phyloP scores from a whole-genome alignment of 2,888 invertebrate species.

The Aphrophora alni region DNA sequence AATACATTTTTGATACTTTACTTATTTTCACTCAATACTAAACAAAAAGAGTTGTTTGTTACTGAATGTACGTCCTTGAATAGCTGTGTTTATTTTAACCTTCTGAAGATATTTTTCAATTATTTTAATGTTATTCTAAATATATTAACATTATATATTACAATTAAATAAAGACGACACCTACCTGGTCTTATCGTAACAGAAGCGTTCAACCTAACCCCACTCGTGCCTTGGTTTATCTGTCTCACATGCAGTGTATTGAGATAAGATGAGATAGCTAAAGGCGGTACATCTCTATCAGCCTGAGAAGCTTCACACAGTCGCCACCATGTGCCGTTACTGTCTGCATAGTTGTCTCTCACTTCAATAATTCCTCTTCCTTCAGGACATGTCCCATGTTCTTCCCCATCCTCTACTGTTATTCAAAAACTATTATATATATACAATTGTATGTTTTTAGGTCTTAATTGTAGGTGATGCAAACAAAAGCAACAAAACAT shows the following conservation, averaged over 20 bases:
- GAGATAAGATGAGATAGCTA: slow-evolving; percentile 71
- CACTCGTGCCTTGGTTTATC: slow-evolving; percentile 54
- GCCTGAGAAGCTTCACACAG: slow-evolving; percentile 62
- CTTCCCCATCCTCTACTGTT: slow-evolving; percentile 37
- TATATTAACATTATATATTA: too few relatives aligned
- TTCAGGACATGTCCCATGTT: slow-evolving; percentile 52
- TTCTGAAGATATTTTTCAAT: too few relatives aligned
- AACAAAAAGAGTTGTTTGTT: too few relatives aligned
- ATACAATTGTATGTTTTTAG: neutral
- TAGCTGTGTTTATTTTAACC: too few relatives aligned
- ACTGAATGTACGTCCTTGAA: too few relatives aligned
- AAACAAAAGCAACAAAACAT: too few relatives aligned
- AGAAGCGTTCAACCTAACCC: slow-evolving; percentile 67
- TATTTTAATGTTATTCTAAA: too few relatives aligned
- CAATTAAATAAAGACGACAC: too few relatives aligned
- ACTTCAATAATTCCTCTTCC: slow-evolving; percentile 64
- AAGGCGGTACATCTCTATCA: slow-evolving; percentile 56
- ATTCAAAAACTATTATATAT: neutral
- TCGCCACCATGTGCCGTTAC: slow-evolving; percentile 72
- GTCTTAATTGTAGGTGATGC: neutral
- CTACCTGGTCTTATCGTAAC: slow-evolving; percentile 66
- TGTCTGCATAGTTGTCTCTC: slow-evolving; percentile 71
- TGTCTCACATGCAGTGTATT: slow-evolving; percentile 70
- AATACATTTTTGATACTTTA: too few relatives aligned
- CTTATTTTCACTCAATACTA: too few relatives aligned